These are phyloP conservation scores for Heteractis magnifica DNA, from an alignment of 92 coral and sea anemone genomes.

Conservation along the genomic window DNA sequence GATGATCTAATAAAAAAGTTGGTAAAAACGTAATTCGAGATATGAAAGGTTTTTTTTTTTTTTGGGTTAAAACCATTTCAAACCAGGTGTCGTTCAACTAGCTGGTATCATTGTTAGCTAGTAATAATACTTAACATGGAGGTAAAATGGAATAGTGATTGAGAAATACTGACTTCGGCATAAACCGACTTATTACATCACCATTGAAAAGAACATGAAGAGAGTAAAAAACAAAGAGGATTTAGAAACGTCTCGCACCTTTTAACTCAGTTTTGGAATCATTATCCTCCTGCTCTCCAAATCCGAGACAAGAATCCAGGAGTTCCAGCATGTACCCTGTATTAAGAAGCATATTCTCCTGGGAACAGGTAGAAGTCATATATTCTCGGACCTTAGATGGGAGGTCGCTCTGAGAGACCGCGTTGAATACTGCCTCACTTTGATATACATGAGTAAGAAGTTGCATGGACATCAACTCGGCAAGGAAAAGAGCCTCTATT, in stretches of 20 bases:
- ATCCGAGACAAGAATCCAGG: slow-evolving; percentile 62
- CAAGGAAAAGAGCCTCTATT: slow-evolving; percentile 77
- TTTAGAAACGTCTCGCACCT: not conserved
- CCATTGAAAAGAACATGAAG: too few relatives aligned
- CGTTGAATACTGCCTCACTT: slow-evolving; percentile 49
- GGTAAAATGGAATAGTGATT: too few relatives aligned
- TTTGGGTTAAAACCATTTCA: too few relatives aligned
- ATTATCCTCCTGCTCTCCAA: slow-evolving; percentile 27
- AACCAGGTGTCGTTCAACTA: too few relatives aligned
- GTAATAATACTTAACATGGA: too few relatives aligned
- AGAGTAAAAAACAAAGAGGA: not conserved
- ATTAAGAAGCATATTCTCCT: slow-evolving; percentile 63
- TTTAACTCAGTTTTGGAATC: slow-evolving; percentile 12
- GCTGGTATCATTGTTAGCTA: too few relatives aligned
- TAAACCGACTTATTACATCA: too few relatives aligned
- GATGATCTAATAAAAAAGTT: not conserved
- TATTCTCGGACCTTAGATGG: slow-evolving; percentile 68
- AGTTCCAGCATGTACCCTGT: slow-evolving; percentile 71
- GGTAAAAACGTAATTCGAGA: too few relatives aligned
- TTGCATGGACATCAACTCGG: slow-evolving; percentile 86
- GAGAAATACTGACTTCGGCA: too few relatives aligned
- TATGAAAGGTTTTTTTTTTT: too few relatives aligned
- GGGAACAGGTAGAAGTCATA: slow-evolving; percentile 61
- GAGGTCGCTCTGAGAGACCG: slow-evolving; percentile 42
- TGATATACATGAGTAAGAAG: slow-evolving; percentile 66